phyloP scores from a whole-genome alignment of 2,797 vertebrate species.

The Falco columbarius region DNA sequence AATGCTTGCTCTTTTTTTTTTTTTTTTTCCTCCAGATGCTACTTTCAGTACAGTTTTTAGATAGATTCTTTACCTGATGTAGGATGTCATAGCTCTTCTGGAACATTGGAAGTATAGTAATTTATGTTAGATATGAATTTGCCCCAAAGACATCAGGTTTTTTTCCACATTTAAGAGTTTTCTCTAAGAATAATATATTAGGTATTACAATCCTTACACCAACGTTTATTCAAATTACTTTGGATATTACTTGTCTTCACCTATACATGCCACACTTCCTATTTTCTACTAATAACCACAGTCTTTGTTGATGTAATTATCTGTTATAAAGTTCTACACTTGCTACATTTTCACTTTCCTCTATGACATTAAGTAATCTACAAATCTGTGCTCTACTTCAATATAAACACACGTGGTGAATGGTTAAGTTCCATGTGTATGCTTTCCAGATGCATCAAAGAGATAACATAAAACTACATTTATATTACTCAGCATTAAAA shows the following conservation, averaged over 20 bases:
- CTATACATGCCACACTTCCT: neutral
- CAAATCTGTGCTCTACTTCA: neutral
- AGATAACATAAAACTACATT: neutral
- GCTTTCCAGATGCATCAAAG: neutral
- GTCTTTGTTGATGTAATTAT: neutral
- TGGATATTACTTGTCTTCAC: neutral
- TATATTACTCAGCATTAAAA: neutral
- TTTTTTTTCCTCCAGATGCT: neutral
- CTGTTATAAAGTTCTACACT: neutral
- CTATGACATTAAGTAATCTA: neutral
- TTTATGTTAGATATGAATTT: neutral
- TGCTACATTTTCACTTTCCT: neutral
- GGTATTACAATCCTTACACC: neutral
- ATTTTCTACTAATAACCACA: neutral
- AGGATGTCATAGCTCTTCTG: neutral
- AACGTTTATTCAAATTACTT: neutral
- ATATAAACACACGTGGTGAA: neutral
- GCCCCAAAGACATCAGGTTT: neutral
- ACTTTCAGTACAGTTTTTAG: neutral
- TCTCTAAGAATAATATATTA: neutral
- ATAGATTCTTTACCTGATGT: neutral
- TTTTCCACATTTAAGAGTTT: constrained; percentile 13
- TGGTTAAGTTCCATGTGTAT: neutral
- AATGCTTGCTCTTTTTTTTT: neutral
- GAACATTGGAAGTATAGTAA: neutral